phyloP scores from a whole-genome alignment of 1,140 invertebrate genomes.

The Solenopsis invicta region DNA sequence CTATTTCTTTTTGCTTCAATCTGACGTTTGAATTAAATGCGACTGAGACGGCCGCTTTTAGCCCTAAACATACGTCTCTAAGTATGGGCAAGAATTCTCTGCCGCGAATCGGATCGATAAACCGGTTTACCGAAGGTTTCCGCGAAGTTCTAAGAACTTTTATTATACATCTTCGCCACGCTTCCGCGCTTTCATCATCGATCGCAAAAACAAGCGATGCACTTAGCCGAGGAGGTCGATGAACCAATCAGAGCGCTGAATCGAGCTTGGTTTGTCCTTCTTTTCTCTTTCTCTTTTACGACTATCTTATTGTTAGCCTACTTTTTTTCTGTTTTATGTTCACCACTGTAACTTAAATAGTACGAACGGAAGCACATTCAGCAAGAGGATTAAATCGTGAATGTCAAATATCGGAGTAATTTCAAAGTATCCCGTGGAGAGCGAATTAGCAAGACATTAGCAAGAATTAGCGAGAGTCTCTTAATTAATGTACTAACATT shows the following conservation, averaged over 20 bases:
- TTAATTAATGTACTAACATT: slow-evolving; percentile 18
- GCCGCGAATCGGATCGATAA: slow-evolving; percentile 29
- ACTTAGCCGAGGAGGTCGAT: not conserved
- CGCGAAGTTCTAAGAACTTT: slow-evolving; percentile 43
- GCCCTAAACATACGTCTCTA: not conserved
- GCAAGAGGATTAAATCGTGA: not conserved
- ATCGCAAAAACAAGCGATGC: slow-evolving; percentile 28
- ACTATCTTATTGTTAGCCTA: slow-evolving; percentile 30
- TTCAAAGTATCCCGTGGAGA: not conserved
- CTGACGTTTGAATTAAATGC: not conserved
- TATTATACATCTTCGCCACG: slow-evolving; percentile 42
- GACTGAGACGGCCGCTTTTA: not conserved
- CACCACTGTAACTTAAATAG: not conserved
- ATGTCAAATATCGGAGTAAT: not conserved
- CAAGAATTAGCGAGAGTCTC: slow-evolving; percentile 21
- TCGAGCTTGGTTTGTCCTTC: not conserved
- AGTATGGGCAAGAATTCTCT: slow-evolving; percentile 17
- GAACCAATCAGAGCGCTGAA: slow-evolving; percentile 2
- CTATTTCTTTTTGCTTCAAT: not conserved
- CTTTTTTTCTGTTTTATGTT: slow-evolving; percentile 26
- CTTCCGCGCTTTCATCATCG: slow-evolving; percentile 46
- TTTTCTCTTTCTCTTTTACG: slow-evolving; percentile 1
- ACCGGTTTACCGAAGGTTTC: slow-evolving; percentile 36
- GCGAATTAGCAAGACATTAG: not conserved
- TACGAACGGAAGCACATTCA: not conserved